phyloP scores from a whole-genome alignment of 2,888 invertebrate species.

The Melikaiella ostensackeni region DNA sequence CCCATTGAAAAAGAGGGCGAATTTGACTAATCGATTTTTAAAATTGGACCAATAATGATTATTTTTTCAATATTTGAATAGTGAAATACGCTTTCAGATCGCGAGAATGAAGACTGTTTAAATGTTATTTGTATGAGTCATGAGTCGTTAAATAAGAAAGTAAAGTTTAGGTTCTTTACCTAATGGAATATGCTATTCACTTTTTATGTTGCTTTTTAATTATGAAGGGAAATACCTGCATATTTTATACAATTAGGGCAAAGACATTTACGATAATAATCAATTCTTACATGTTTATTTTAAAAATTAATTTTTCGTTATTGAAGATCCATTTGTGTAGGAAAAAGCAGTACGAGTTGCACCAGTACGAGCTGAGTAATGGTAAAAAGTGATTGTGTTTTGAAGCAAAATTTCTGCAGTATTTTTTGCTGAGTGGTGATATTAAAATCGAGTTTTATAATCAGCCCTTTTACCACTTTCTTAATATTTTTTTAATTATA shows the following conservation, averaged over 20 bases:
- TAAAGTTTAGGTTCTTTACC: not conserved
- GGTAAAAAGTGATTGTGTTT: too few relatives aligned
- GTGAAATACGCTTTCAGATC: not conserved
- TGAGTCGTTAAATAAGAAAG: not conserved
- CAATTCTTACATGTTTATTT: too few relatives aligned
- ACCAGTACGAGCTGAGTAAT: too few relatives aligned
- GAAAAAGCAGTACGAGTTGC: too few relatives aligned
- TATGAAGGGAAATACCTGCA: not conserved
- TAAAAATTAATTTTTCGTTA: too few relatives aligned
- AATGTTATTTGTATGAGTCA: not conserved
- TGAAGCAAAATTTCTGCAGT: too few relatives aligned
- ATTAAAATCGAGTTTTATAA: too few relatives aligned
- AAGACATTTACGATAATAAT: not conserved
- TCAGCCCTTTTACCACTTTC: too few relatives aligned
- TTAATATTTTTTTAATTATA: too few relatives aligned
- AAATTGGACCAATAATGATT: not conserved
- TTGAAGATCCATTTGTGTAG: too few relatives aligned
- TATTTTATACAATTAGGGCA: not conserved
- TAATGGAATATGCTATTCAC: slow-evolving; percentile 32
- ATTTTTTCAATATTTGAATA: not conserved
- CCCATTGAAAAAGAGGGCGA: not conserved
- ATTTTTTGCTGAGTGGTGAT: too few relatives aligned
- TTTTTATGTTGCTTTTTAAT: not conserved
- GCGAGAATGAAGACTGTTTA: not conserved
- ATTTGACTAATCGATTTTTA: not conserved